phyloP scores from a whole-genome alignment of 2,888 invertebrate genomes.

The Drosophila fulvimacula region DNA sequence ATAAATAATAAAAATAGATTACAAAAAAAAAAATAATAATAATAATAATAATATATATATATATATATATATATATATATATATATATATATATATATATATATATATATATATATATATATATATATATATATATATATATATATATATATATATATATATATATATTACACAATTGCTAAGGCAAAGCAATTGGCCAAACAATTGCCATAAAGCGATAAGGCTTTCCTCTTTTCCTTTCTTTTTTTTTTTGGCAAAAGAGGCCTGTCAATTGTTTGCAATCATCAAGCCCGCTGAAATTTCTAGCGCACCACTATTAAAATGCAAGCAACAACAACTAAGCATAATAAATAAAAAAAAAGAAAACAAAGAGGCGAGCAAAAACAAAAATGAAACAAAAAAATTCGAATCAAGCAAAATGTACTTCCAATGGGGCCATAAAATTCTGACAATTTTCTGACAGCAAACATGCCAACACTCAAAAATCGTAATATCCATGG shows the following conservation, averaged over 20 bases:
- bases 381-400: not conserved
- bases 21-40: no score
- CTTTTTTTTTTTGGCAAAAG: constrained; percentile 43
- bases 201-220: constrained; percentile 60
- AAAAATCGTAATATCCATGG: constrained; percentile 70
- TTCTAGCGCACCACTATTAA: constrained; percentile 53
- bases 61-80: no score
- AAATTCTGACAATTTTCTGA: constrained; percentile 81
- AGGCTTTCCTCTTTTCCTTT: constrained; percentile 13
- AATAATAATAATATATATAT: no score
- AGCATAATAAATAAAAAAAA: constrained; percentile 3
- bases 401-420: constrained; percentile 27
- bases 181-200: constrained; percentile 5
- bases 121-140: no score
- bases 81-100: no score
- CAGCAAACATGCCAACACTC: constrained; percentile 81
- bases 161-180: not conserved
- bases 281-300: constrained; percentile 77
- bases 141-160: no score
- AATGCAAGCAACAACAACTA: constrained; percentile 22
- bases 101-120: no score
- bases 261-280: constrained; percentile 75
- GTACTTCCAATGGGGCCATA: constrained; percentile 62
- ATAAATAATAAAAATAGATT: constrained; percentile 4
- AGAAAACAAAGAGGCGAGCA: not conserved